Evolutionary conservation across 92 coral and sea anemone species (phyloP).

Genomic region (Palythoa grandiflora): DNA sequence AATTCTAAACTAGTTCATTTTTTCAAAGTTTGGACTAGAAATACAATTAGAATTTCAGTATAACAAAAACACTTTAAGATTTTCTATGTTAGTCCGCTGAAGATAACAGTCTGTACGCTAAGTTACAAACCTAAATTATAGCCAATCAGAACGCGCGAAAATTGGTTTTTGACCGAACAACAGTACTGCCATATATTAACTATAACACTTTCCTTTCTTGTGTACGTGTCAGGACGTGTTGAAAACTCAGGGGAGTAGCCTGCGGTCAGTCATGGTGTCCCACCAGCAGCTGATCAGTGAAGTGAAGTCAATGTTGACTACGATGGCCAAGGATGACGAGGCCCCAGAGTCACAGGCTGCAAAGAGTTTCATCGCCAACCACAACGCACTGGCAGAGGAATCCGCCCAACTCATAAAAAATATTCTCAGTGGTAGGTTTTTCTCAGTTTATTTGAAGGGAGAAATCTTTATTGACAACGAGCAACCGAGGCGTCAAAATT

Average conservation of each 20-base stretch:
- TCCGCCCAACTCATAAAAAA: conserved; percentile 87
- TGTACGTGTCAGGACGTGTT: conserved; percentile 72
- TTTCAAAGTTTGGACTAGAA: too few relatives aligned
- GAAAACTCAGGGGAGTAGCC: conserved; percentile 79
- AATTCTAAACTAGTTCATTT: too few relatives aligned
- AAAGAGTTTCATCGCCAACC: conserved; percentile 88
- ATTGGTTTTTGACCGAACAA: too few relatives aligned
- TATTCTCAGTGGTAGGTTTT: conserved; percentile 72
- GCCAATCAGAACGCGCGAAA: too few relatives aligned
- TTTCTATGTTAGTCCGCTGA: too few relatives aligned
- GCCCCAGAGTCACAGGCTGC: conserved; percentile 94
- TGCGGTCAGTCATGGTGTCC: conserved; percentile 80
- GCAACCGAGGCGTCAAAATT: too few relatives aligned
- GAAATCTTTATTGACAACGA: too few relatives aligned
- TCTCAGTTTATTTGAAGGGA: too few relatives aligned
- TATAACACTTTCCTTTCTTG: neutral
- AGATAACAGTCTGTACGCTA: too few relatives aligned
- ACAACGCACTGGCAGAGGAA: conserved; percentile 94
- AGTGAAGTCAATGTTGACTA: conserved; percentile 91
- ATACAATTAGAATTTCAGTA: too few relatives aligned
- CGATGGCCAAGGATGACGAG: conserved; percentile 98
- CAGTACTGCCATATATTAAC: neutral
- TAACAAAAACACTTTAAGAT: too few relatives aligned
- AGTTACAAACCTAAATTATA: too few relatives aligned
- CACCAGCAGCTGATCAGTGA: conserved; percentile 97